Percentiles rank a stretch among this genome's conserved stretches.
These are phyloP conservation scores for Melozone crissalis DNA, from an alignment of 2,113 vertebrate genomes.

Conservation along the genomic window DNA sequence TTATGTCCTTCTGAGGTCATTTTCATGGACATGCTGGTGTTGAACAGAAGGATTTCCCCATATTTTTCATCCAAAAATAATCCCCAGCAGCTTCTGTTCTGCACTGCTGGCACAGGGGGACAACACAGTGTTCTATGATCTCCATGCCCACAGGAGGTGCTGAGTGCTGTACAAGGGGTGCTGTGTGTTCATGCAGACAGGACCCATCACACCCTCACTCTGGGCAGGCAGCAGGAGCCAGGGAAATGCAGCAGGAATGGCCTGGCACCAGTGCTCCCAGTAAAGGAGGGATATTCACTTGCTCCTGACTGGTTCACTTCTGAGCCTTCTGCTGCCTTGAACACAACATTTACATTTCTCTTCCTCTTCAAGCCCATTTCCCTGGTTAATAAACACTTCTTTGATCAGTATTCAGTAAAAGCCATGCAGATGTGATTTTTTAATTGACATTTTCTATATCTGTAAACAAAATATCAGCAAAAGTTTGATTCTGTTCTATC, in stretches of 20 bases:
- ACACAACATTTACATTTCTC: background rate
- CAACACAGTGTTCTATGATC: background rate
- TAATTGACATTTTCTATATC: slow-evolving; percentile 31
- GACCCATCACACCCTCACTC: background rate
- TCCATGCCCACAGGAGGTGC: background rate
- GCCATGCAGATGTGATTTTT: background rate
- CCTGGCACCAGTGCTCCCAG: background rate
- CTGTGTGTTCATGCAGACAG: background rate
- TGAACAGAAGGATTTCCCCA: background rate
- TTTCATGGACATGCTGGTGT: background rate
- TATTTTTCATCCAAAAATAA: background rate
- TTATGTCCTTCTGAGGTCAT: background rate
- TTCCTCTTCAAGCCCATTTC: background rate
- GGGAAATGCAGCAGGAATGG: background rate
- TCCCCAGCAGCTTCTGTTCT: background rate
- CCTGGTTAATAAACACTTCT: background rate
- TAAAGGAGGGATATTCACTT: background rate
- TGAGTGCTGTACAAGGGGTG: rapidly evolving
- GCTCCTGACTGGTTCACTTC: background rate
- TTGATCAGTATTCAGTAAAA: slow-evolving; percentile 38
- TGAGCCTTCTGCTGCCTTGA: background rate
- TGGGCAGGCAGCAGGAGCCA: background rate
- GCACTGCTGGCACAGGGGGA: background rate
- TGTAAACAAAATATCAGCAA: slow-evolving; percentile 56
- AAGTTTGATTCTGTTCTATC: slow-evolving; percentile 3